Evolutionary conservation across 1,140 invertebrate genomes (phyloP), one percentile per base, ranked within the genome.

Genomic region (Caerostris darwini): DNA sequence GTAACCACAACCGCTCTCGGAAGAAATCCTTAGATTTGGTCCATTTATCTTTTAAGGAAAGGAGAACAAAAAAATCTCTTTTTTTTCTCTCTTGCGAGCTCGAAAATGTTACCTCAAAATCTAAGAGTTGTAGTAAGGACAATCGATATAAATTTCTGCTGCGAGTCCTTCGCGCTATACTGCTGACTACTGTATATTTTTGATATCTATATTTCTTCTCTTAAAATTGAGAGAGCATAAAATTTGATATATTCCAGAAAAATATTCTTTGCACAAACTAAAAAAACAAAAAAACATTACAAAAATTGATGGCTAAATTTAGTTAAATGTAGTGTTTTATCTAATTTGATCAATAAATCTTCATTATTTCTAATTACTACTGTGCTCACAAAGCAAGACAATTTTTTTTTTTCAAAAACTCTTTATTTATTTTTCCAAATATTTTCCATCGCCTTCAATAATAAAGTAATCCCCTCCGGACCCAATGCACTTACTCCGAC

Each of bases 41-140:
- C 90, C 90, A 91, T 91, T 91, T 91, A 91, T 91, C 90, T 91
- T 88, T 61, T 91, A 91, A 58, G 50, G 88, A 19, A 90, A 90
- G 77, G 57, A 69, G 88, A 57, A 58, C 57, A 12, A 71, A 71
- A 19, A 34, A 34, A 34, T 34, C 34, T 34, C 6, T 53, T 61
- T 77, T 88, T 88, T 90, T 71, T 58, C 5, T 90, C 57, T 90
- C 14, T 77, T 7, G 67, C 54, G 12, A 64, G 50, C 67, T 64
- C 19, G 86, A 88, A 88, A 88, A 88, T 88, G 67, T 88, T 64
- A 50, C 86, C 19, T 64, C 86, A 77, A 77, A 90, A 90, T 90
- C 54, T 77, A 14, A 17, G 19, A 90, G 88, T 71, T 90, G 88
- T 71, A 90, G 53, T 7, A 54, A 58, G 54, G 54, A 57, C 88